Percentiles rank a stretch among this genome's conserved stretches.
Evolutionary conservation across 2,797 vertebrate genomes (phyloP).

Genomic region (Tokudaia tokunoshimensis): DNA sequence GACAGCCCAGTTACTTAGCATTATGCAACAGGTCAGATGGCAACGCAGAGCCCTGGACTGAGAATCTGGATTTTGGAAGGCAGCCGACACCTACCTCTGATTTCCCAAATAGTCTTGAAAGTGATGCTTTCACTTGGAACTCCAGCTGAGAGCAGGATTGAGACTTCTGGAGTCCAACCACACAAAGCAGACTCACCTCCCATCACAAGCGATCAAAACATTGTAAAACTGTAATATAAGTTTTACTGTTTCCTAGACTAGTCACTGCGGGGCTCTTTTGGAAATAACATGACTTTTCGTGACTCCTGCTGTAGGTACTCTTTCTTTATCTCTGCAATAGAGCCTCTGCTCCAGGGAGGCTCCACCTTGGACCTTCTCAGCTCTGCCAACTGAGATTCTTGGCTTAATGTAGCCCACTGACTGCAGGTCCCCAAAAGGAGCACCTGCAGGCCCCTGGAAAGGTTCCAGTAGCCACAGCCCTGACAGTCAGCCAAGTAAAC

Average conservation of each 20-base stretch:
- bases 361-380: background rate
- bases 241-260: constrained; percentile 70
- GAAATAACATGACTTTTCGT: background rate
- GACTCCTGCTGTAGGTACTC: background rate
- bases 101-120: background rate
- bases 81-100: constrained; percentile 9
- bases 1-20: constrained; percentile 59
- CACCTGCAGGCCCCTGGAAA: background rate
- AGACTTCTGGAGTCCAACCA: background rate
- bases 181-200: background rate
- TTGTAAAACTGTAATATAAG: constrained; percentile 32
- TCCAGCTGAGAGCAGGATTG: background rate
- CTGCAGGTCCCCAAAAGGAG: background rate
- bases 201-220: constrained; percentile 48
- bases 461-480: background rate
- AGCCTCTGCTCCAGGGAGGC: background rate
- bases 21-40: constrained; percentile 72
- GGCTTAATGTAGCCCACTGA: background rate
- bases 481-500: background rate
- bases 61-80: constrained; percentile 28
- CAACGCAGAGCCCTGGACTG: constrained; percentile 18
- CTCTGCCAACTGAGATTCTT: constrained; percentile 34
- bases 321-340: background rate
- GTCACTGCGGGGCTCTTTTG: background rate
- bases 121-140: background rate